Evolutionary conservation across 2,113 vertebrate genomes (phyloP).

Genomic region (Seriola quinqueradiata): DNA sequence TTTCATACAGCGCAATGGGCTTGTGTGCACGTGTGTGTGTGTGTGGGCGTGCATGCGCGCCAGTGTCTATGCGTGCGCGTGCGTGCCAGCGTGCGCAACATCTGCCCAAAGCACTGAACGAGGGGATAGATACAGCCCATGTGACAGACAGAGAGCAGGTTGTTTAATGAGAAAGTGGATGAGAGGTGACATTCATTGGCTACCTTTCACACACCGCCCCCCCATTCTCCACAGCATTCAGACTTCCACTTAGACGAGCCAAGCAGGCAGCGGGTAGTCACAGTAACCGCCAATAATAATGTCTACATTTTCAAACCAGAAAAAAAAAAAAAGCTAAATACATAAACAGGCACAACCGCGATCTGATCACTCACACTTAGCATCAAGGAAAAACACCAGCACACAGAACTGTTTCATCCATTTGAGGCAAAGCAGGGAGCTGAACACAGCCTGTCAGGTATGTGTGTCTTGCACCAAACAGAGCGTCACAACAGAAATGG

Average conservation of each 20-base stretch:
- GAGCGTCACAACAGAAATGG: slow-evolving; percentile 60
- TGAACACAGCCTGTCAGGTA: slow-evolving; percentile 40
- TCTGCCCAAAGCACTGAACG: slow-evolving; percentile 70
- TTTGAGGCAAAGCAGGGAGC: slow-evolving; percentile 48
- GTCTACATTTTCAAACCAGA: slow-evolving; percentile 42
- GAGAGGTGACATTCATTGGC: slow-evolving; percentile 85
- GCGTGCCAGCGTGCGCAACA: slow-evolving; percentile 13
- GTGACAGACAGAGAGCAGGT: slow-evolving; percentile 81
- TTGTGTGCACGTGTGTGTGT: not conserved
- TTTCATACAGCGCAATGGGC: slow-evolving; percentile 62
- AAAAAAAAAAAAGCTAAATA: slow-evolving; percentile 46
- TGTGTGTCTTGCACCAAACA: slow-evolving; percentile 60
- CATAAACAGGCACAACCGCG: slow-evolving; percentile 49
- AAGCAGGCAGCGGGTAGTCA: slow-evolving; percentile 58
- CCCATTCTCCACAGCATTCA: slow-evolving; percentile 62
- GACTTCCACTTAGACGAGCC: slow-evolving; percentile 71
- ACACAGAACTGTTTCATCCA: slow-evolving; percentile 53
- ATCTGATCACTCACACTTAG: slow-evolving; percentile 67
- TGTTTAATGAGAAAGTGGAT: slow-evolving; percentile 85
- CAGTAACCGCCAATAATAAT: slow-evolving; percentile 69
- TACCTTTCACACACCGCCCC: slow-evolving; percentile 72
- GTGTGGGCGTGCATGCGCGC: not conserved
- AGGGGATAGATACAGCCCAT: slow-evolving; percentile 71
- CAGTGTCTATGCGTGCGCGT: slow-evolving; percentile 9
- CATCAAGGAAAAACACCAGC: slow-evolving; percentile 49